A percentile compares a stretch with the other conserved stretches of the same genome.
Conservation (phyloP, 1,140 invertebrate genomes). For the Homarus americanus region DNA sequence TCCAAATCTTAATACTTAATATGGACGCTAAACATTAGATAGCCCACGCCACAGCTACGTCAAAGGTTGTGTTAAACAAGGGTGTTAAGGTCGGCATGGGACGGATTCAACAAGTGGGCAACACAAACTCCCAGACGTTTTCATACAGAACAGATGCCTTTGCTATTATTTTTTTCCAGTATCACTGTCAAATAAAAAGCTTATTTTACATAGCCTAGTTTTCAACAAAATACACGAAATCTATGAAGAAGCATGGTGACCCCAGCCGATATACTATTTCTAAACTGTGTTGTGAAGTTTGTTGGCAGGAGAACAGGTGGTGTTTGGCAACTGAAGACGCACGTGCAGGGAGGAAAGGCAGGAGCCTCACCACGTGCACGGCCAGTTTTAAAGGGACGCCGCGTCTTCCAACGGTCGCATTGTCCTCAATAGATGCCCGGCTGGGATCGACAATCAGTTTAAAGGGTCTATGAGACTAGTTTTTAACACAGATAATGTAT, state of each 20-base stretch:
- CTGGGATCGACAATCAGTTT: conserved; percentile 4
- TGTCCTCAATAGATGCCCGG: conserved; percentile 19
- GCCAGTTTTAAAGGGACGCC: conserved; percentile 54
- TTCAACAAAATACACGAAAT: too few relatives aligned
- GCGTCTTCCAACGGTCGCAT: conserved; percentile 50
- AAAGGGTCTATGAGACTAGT: conserved; percentile 2
- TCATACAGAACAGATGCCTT: neutral
- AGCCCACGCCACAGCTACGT: too few relatives aligned
- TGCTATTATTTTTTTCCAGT: too few relatives aligned
- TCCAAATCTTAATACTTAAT: too few relatives aligned
- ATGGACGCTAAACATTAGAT: too few relatives aligned
- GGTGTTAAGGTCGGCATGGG: too few relatives aligned
- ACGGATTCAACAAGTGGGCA: neutral
- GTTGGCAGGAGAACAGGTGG: neutral
- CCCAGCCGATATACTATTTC: neutral
- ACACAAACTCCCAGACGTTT: neutral
- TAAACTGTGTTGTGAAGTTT: neutral
- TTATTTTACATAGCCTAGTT: too few relatives aligned
- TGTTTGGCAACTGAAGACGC: conserved; percentile 25
- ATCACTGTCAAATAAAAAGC: too few relatives aligned
- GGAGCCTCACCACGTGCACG: conserved; percentile 34
- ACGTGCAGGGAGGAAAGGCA: conserved; percentile 21
- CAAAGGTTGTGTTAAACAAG: too few relatives aligned
- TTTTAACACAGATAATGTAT: neutral
- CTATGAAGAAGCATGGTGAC: too few relatives aligned